Conservation (phyloP, 2,888 invertebrate species). For the Limnephilus lunatus region DNA sequence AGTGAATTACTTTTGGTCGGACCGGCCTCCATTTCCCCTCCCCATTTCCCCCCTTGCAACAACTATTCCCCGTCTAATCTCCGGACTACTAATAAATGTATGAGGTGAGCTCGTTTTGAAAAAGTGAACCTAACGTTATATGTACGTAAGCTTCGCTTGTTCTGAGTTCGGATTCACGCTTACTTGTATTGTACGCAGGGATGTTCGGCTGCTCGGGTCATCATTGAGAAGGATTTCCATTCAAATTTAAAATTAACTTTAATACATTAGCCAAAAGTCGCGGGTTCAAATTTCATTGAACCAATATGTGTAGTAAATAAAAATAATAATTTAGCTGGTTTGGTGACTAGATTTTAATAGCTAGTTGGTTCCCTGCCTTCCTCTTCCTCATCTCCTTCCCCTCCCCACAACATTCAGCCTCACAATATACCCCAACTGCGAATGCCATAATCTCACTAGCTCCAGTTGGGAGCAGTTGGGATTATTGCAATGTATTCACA, state of each 20-base stretch:
- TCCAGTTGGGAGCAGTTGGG: too few relatives aligned
- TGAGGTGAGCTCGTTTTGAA: constrained; percentile 63
- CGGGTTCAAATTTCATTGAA: too few relatives aligned
- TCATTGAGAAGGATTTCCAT: not conserved
- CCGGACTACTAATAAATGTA: constrained; percentile 66
- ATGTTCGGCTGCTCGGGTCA: not conserved
- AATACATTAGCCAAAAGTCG: too few relatives aligned
- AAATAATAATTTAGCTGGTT: too few relatives aligned
- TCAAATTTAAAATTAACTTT: not conserved
- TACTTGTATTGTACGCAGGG: not conserved
- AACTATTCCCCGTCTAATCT: constrained; percentile 66
- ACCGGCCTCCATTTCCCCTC: constrained; percentile 59
- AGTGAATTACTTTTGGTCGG: constrained; percentile 65
- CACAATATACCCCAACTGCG: too few relatives aligned
- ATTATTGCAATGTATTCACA: too few relatives aligned
- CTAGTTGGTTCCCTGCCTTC: too few relatives aligned
- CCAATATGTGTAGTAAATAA: too few relatives aligned
- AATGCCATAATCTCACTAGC: too few relatives aligned
- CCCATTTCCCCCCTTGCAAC: constrained; percentile 61
- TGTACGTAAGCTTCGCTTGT: not conserved
- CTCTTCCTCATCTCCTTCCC: too few relatives aligned
- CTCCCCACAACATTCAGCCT: too few relatives aligned
- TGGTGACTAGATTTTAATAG: too few relatives aligned
- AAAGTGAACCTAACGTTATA: constrained; percentile 54
- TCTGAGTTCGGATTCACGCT: constrained; percentile 39